Evolutionary conservation across 2,113 vertebrate genomes (phyloP).

Genomic region (Hemicordylus capensis): DNA sequence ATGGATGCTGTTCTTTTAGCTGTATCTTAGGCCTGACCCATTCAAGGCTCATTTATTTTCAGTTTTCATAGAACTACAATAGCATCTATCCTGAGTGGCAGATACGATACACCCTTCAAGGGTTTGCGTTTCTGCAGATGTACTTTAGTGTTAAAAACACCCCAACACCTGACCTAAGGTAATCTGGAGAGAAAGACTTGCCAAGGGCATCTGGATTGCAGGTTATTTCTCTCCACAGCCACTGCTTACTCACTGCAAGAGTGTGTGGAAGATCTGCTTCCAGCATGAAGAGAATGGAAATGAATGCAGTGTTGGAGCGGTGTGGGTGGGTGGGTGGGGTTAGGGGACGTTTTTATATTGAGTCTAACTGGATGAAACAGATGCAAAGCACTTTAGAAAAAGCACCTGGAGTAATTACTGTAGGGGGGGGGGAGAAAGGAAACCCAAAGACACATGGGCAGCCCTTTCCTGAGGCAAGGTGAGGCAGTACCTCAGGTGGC

Average conservation of each 20-base stretch:
- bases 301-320: background rate
- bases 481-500: no score
- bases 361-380: background rate
- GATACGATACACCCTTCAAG: no score
- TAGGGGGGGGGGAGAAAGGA: background rate
- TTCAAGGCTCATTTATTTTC: background rate
- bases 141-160: background rate
- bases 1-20: no score
- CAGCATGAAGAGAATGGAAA: background rate
- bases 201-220: background rate
- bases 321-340: background rate
- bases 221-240: no score
- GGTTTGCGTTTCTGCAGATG: background rate
- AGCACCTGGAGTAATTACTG: background rate
- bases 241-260: background rate
- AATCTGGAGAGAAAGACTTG: background rate
- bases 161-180: background rate
- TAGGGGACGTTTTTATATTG: background rate
- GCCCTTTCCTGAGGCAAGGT: no score
- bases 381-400: background rate
- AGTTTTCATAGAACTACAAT: fast-evolving
- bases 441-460: no score
- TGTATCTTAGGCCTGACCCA: no score
- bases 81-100: background rate
- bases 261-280: background rate